Base-by-base conservation (phyloP, 2,888 invertebrate genomes). In the Synergus gifuensis region DNA sequence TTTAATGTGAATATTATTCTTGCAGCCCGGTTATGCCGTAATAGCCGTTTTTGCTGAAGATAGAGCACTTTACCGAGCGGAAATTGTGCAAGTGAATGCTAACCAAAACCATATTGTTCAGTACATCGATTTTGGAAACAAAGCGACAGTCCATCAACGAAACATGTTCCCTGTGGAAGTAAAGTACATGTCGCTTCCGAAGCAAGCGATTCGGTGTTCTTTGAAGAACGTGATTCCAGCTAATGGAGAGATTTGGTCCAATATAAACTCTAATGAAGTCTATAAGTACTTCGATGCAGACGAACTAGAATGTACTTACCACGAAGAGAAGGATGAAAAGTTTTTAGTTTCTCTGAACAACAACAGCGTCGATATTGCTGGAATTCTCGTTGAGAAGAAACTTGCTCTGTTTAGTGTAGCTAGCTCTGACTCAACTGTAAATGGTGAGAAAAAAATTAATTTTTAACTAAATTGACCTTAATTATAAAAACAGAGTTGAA, bases 91-190 rank as follows among this genome's bases (percentile, higher is more conserved):
- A 64, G 90, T 93, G 76, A 94, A 94, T 81, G 93, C 94, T 83
- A 91, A 93, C 63, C 93, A 94, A 1, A 94, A 94, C 85, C 95
- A 94, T 89, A 94, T 95, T 79, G 95, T 97, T 0, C 93, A 94
- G 42, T 97, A 96, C 88, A 94, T 97, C 0, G 97, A 97, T 91
- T 96, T 96, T 86, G 97, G 97, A 4, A 96, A 96, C 87, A 94
- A 94, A 79, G 94, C 95, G 62, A 92, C 94, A 0, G 95, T 96
- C 0, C 94, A 94, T 67, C 93, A 93, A 0, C 93, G 93, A 81
- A 95, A 96, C 85, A 94, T 96, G 40, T 97, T 95, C 94, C 94
- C 94, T 76, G 93, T 96, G 80, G 96, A 96, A 85, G 93, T 93
- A 69, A 94, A 94, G 83, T 94, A 96, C 82, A 93, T 95, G 90